A percentile compares a stretch with the other conserved stretches of the same genome.
Evolutionary conservation across 2,113 vertebrate species (phyloP).

Genomic region (cattle (Bos taurus)): ARS-UCD2.0 NC_037352.1:28734001-28734500

Average conservation of each 20-base stretch:
- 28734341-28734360: neutral
- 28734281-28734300: neutral
- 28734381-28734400: neutral
- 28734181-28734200: fast-evolving
- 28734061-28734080: neutral
- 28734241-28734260: neutral
- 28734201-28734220: neutral
- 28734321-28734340: neutral
- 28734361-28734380: neutral
- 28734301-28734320: neutral
- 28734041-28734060: neutral
- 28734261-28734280: neutral
- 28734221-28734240: neutral
- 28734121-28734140: neutral
- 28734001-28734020: neutral
- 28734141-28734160: neutral
- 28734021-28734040: neutral
- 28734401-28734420: neutral
- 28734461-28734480: neutral
- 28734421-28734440: neutral
- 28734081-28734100: neutral
- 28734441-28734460: neutral
- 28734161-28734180: neutral
- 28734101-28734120: neutral
- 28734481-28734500: neutral